Percentiles rank a stretch among this genome's conserved stretches.
Conservation (phyloP, 2,797 vertebrate genomes). For the Oryzias dopingdopingensis region DNA sequence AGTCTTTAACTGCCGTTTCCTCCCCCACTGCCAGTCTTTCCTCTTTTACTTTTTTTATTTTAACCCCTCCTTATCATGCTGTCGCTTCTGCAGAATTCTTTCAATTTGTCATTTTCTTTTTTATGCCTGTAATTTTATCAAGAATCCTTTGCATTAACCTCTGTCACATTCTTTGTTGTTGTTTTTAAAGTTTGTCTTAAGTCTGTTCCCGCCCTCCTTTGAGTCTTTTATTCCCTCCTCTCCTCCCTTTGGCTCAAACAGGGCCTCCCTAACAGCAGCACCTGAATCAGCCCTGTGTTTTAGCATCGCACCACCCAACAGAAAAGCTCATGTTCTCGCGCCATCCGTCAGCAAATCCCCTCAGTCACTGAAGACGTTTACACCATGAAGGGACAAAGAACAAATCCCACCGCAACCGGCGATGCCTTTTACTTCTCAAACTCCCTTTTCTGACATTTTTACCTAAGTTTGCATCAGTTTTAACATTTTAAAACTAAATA, state of each 20-base stretch:
- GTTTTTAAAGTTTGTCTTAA: neutral
- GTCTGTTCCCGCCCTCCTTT: neutral
- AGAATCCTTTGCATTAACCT: constrained; percentile 8
- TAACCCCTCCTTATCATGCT: constrained; percentile 14
- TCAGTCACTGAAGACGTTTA: constrained; percentile 26
- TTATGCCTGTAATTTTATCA: constrained; percentile 19
- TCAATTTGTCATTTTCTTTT: constrained; percentile 5
- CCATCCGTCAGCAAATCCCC: constrained; percentile 25
- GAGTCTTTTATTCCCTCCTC: neutral
- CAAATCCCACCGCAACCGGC: constrained; percentile 10
- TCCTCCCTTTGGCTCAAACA: constrained; percentile 31
- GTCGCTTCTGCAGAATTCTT: constrained; percentile 9
- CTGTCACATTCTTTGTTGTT: constrained; percentile 5
- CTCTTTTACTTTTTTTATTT: constrained; percentile 9
- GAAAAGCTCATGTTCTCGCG: constrained; percentile 24
- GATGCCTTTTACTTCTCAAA: neutral
- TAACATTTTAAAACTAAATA: too few species aligned
- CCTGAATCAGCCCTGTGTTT: constrained; percentile 68
- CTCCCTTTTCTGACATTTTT: too few species aligned
- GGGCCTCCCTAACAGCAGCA: constrained; percentile 57
- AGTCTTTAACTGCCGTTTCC: constrained; percentile 63
- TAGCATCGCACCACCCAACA: constrained; percentile 30
- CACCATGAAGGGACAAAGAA: constrained; percentile 45
- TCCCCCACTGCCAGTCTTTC: constrained; percentile 6
- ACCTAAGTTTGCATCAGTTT: too few species aligned